These are phyloP conservation scores for Coelopa pilipes DNA, from an alignment of 2,888 invertebrate species.

Conservation along the genomic window DNA sequence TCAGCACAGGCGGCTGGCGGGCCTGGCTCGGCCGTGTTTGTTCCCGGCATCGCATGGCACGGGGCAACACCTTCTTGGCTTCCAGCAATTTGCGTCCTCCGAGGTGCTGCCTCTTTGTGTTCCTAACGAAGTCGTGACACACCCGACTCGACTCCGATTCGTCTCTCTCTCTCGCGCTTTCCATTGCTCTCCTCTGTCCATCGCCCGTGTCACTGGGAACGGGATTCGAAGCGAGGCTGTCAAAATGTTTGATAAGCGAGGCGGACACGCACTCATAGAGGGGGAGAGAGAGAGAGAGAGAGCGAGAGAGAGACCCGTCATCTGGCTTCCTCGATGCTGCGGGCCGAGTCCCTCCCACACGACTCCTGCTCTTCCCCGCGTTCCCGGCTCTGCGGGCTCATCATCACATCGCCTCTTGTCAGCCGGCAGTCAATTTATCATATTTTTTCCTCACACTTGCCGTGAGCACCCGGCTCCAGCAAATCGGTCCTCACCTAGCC, in stretches of 20 bases:
- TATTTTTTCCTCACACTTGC: background rate
- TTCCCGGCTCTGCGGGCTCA: background rate
- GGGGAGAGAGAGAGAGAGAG: no score
- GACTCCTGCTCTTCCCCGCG: no score
- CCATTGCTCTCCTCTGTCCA: no score
- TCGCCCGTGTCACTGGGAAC: no score
- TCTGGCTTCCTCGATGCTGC: no score
- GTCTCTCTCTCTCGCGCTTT: background rate
- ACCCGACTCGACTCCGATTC: background rate
- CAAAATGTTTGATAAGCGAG: constrained; percentile 21
- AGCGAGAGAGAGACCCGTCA: no score
- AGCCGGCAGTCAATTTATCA: background rate
- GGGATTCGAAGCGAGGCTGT: background rate
- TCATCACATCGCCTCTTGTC: background rate
- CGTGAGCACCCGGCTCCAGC: background rate
- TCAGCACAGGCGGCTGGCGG: no score
- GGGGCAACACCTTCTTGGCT: no score
- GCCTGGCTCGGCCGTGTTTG: no score
- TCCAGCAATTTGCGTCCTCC: background rate
- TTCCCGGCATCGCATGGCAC: no score
- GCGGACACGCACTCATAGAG: background rate
- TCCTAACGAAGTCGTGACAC: no score
- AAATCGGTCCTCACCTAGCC: background rate
- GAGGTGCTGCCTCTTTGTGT: background rate
- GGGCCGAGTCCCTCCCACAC: no score